Conservation (phyloP, 2,797 vertebrate species). For the Alauda arvensis region DNA sequence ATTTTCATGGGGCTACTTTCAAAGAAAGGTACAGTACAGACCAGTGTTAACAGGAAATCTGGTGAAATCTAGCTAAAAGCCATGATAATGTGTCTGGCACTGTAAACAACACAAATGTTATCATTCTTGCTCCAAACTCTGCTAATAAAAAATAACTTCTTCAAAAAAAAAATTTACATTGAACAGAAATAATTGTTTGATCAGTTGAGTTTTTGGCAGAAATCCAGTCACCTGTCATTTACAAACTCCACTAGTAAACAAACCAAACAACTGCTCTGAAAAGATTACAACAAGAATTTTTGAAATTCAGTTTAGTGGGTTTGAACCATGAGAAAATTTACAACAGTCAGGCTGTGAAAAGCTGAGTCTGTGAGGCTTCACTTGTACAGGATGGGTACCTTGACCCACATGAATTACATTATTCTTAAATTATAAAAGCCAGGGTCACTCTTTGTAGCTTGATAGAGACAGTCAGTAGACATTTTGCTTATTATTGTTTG, state of each 20-base stretch:
- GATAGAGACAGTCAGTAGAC: neutral
- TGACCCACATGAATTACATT: neutral
- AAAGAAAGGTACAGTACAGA: neutral
- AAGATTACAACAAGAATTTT: neutral
- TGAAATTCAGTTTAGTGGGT: neutral
- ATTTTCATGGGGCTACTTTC: neutral
- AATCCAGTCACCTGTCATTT: neutral
- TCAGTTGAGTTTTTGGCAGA: neutral
- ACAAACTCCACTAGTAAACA: neutral
- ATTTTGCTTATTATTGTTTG: neutral
- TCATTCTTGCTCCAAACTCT: neutral
- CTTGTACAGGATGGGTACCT: neutral
- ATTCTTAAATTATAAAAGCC: neutral
- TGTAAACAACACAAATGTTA: neutral
- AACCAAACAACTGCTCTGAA: neutral
- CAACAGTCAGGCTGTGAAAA: neutral
- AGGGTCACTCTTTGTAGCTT: neutral
- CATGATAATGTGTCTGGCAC: neutral
- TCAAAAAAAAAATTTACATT: neutral
- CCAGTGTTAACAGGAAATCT: neutral
- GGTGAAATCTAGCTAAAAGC: neutral
- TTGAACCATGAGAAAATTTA: neutral
- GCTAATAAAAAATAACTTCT: neutral
- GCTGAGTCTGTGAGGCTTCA: neutral
- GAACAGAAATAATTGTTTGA: neutral